A percentile compares a stretch with the other conserved stretches of the same genome.
phyloP scores from a whole-genome alignment of 2,888 invertebrate species.

The Spilosoma lubricipeda region DNA sequence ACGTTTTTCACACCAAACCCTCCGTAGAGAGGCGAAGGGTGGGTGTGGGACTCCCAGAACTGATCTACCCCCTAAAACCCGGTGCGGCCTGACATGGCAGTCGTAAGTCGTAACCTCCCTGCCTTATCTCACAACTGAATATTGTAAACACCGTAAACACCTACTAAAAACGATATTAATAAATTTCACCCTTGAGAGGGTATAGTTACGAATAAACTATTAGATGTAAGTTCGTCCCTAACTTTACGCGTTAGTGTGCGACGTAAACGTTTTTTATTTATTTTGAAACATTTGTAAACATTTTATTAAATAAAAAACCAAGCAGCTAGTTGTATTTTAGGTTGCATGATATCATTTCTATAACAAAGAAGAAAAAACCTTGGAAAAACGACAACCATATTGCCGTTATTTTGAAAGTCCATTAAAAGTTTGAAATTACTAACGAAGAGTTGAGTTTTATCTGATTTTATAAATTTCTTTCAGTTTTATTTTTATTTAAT shows the following conservation, averaged over 20 bases:
- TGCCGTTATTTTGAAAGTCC: neutral
- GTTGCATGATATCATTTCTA: neutral
- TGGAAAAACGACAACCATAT: neutral
- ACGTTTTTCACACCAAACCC: too few species aligned
- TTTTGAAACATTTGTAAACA: neutral
- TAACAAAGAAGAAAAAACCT: neutral
- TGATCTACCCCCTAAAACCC: too few species aligned
- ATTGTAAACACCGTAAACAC: too few species aligned
- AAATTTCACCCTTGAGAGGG: too few species aligned
- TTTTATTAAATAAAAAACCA: neutral
- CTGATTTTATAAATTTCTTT: neutral
- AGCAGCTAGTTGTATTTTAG: neutral
- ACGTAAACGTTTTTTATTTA: neutral
- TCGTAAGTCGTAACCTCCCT: too few species aligned
- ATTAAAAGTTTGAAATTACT: neutral
- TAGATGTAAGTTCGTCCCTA: neutral
- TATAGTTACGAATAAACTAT: neutral
- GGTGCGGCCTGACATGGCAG: too few species aligned
- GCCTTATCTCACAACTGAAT: too few species aligned
- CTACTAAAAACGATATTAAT: too few species aligned
- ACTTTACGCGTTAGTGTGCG: neutral
- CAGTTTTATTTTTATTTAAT: too few species aligned
- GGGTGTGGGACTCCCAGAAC: too few species aligned
- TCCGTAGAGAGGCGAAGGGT: too few species aligned
- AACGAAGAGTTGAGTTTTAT: neutral